These are phyloP conservation scores for Okapia johnstoni DNA, from an alignment of 2,113 vertebrate genomes.

Conservation along the genomic window DNA sequence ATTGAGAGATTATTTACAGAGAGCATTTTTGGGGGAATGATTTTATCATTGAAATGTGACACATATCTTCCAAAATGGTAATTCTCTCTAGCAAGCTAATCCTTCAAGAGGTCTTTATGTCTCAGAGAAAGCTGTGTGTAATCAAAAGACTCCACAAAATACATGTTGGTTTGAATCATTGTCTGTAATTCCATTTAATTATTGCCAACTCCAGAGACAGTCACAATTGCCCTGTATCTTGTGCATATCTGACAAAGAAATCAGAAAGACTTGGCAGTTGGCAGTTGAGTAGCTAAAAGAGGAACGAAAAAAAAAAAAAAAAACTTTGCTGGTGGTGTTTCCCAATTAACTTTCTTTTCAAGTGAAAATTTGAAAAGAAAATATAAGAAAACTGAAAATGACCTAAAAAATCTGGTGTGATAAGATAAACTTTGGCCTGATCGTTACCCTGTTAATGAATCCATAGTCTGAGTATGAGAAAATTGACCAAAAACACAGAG, in stretches of 20 bases:
- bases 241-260: constrained; percentile 68
- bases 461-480: background rate
- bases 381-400: constrained; percentile 59
- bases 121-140: constrained; percentile 68
- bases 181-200: constrained; percentile 74
- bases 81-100: constrained; percentile 74
- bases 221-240: constrained; percentile 33
- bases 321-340: constrained; percentile 44
- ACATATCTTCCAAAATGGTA: constrained; percentile 68
- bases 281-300: constrained; percentile 56
- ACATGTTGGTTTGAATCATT: background rate
- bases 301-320: constrained; percentile 60
- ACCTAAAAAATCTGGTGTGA: background rate
- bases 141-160: constrained; percentile 71
- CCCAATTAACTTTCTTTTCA: constrained; percentile 67
- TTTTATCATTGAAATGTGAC: constrained; percentile 72
- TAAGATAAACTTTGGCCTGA: constrained; percentile 4
- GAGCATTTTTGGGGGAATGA: constrained; percentile 49
- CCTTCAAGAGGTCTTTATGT: constrained; percentile 67
- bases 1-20: constrained; percentile 41
- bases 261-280: constrained; percentile 43
- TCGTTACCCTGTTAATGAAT: background rate
- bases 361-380: constrained; percentile 46
- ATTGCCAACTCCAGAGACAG: constrained; percentile 71
- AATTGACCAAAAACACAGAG: background rate